Evolutionary conservation across 2,113 vertebrate genomes (phyloP), one percentile per base, ranked within the genome.

Genomic region (Mesoclemmys tuberculata): DNA sequence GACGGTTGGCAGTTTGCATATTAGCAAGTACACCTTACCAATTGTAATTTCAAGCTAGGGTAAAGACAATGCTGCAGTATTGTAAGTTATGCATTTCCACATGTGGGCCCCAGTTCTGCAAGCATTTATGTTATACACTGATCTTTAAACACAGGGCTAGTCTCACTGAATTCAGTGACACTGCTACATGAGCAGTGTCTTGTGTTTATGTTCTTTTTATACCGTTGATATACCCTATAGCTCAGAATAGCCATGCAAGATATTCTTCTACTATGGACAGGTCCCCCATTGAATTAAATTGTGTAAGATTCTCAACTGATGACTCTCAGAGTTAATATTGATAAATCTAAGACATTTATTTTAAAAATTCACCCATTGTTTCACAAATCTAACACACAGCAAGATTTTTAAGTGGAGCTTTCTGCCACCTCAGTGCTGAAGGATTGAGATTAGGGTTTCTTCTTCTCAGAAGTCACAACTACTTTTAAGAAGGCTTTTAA

Each of bases 201-300:
- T 46, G 46, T 46, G 46, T 46, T 46, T 46, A 46, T 46, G 8
- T 46, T 46, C 46, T 46, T 46, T 46, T 46, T 46, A 46, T 46
- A 46, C 46, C 46, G 8, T 46, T 46, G 46, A 55, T 55, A 55
- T 55, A 55, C 18, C 54, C 54, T 55, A 9, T 26, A 83, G 19
- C 41, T 81, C 1, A 7, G 12, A 13, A 75, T 4, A 75, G 46
- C 6, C 14, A 44, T 14, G 6, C 24, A 85, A 8, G 10, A 4
- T 58, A 38, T 64, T 84, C 79, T 90, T 77, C 18, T 16, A 2
- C 41, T 2, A 7, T 49, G 49, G n/a, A 91, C 27, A 75, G 92
- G 12, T 0, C 7, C 18, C 0, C 11, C 0, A 0, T 74, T 92
- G 71, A 91, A 19, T 4, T 5, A 5, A 35, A 5, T 90, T 11